phyloP scores from a whole-genome alignment of 2,888 invertebrate species.

The Cryptocephalus moraei region DNA sequence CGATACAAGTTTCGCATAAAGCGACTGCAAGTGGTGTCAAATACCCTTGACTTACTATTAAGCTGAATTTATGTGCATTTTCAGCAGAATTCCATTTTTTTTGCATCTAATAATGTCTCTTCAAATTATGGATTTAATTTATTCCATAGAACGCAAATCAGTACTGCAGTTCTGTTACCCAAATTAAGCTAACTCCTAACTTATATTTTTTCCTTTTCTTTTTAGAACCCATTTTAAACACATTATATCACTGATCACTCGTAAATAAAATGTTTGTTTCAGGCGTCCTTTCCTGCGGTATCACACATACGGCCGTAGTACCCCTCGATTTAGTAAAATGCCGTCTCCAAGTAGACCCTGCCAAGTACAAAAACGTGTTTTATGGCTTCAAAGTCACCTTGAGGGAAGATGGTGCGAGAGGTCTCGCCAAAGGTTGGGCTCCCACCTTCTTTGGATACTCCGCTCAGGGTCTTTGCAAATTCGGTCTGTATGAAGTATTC shows the following conservation, averaged over 20 bases:
- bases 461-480: constrained; percentile 90
- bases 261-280: constrained; percentile 2
- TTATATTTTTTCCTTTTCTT: no score
- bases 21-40: no score
- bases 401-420: constrained; percentile 75
- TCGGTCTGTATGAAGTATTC: constrained; percentile 89
- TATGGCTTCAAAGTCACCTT: constrained; percentile 79
- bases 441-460: constrained; percentile 97
- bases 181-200: no score
- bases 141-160: no score
- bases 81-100: no score
- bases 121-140: no score
- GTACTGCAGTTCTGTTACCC: no score
- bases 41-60: no score
- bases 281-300: constrained; percentile 55
- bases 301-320: constrained; percentile 90
- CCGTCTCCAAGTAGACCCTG: constrained; percentile 86
- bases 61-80: no score
- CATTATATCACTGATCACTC: not conserved
- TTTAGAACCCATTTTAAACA: no score
- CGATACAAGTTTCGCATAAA: no score
- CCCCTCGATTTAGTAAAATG: constrained; percentile 95
- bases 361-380: constrained; percentile 84
- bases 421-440: constrained; percentile 93
- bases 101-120: no score